Percentiles rank a stretch among this genome's conserved stretches.
Evolutionary conservation across 2,888 invertebrate genomes (phyloP).

Genomic region (Spisula subtruncata): DNA sequence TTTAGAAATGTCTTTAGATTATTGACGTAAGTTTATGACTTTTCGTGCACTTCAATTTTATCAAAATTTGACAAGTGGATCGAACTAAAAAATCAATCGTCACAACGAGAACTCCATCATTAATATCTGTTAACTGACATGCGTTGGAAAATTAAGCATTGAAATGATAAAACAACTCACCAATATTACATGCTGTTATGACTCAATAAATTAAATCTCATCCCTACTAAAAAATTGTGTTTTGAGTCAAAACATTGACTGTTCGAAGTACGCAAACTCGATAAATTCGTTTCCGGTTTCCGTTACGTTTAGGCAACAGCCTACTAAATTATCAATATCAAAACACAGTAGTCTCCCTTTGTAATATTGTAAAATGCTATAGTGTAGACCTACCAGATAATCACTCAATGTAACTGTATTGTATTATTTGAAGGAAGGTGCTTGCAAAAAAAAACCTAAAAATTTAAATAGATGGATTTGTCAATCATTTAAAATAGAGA

Average conservation of each 20-base stretch:
- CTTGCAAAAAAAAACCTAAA: no score
- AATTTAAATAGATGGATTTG: no score
- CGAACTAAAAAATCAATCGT: background rate
- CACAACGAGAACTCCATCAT: background rate
- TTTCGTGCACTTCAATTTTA: background rate
- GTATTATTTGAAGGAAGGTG: no score
- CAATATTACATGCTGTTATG: slow-evolving; percentile 4
- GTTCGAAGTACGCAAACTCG: background rate
- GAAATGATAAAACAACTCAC: background rate
- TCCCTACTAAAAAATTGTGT: background rate
- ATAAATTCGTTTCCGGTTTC: slow-evolving; percentile 20
- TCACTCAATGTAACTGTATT: no score
- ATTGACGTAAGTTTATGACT: no score
- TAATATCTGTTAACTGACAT: background rate
- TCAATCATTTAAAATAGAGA: no score
- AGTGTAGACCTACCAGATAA: no score
- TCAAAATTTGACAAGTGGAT: background rate
- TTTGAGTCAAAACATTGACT: slow-evolving; percentile 28
- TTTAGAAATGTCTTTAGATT: no score
- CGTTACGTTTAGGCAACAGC: background rate
- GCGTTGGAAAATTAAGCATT: background rate
- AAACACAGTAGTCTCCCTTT: background rate
- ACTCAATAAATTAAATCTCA: slow-evolving; percentile 18
- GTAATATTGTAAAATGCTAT: no score
- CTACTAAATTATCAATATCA: background rate